Evolutionary conservation across 2,888 invertebrate species (phyloP).

Genomic region (Exocentrus adspersus): DNA sequence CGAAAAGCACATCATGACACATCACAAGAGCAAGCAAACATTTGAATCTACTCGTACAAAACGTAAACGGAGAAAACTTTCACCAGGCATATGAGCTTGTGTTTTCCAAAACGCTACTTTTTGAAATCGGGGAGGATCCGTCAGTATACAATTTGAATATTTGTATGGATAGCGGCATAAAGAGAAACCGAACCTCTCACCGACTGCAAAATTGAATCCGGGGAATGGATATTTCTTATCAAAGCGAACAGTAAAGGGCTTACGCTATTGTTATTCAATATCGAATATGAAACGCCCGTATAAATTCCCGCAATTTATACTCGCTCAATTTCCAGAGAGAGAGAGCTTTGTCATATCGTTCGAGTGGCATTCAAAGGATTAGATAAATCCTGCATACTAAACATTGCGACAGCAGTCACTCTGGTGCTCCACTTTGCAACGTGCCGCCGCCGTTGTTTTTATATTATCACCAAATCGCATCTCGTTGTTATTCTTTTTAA

Average conservation of each 20-base stretch:
- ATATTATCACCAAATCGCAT: slow-evolving; percentile 13
- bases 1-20: too few species aligned
- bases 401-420: slow-evolving; percentile 28
- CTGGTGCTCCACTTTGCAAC: slow-evolving; percentile 8
- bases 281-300: slow-evolving; percentile 53
- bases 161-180: slow-evolving; percentile 3
- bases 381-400: slow-evolving; percentile 48
- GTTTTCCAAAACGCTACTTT: too few species aligned
- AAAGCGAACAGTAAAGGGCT: slow-evolving; percentile 45
- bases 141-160: not conserved
- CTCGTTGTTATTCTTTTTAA: slow-evolving; percentile 1
- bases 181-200: slow-evolving; percentile 14
- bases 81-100: too few species aligned
- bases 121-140: not conserved
- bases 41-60: too few species aligned
- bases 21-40: too few species aligned
- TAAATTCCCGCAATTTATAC: slow-evolving; percentile 47
- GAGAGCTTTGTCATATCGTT: slow-evolving; percentile 44
- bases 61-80: too few species aligned
- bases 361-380: slow-evolving; percentile 47
- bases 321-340: slow-evolving; percentile 41
- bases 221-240: slow-evolving; percentile 49
- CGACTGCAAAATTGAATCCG: slow-evolving; percentile 38
- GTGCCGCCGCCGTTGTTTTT: slow-evolving; percentile 15
- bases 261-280: slow-evolving; percentile 50